These are phyloP conservation scores for Myrmophylax atrothorax DNA, from an alignment of 2,113 vertebrate genomes.

Conservation along the genomic window DNA sequence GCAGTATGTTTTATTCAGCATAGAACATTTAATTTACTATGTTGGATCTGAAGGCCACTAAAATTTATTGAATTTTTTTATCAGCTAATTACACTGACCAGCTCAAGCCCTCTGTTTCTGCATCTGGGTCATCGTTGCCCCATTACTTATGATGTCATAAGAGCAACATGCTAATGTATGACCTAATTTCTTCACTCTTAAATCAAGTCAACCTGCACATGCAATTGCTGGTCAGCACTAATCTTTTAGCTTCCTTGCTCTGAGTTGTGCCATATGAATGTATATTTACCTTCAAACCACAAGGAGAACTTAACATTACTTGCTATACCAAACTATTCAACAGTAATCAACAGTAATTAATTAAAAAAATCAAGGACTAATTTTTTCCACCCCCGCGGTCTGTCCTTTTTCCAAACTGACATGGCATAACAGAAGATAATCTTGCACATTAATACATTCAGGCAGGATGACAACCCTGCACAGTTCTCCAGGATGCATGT, in stretches of 20 bases:
- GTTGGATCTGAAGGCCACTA: not conserved
- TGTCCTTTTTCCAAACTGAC: not conserved
- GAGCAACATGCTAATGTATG: not conserved
- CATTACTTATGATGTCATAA: not conserved
- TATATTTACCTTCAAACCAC: not conserved
- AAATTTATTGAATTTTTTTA: not conserved
- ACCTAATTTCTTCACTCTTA: not conserved
- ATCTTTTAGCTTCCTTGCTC: not conserved
- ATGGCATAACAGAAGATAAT: not conserved
- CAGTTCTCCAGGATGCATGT: not conserved
- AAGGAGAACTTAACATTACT: not conserved
- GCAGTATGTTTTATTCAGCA: not conserved
- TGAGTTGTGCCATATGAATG: not conserved
- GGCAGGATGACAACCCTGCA: not conserved
- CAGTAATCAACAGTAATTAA: not conserved
- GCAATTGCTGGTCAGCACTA: not conserved
- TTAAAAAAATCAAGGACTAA: not conserved
- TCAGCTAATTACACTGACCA: not conserved
- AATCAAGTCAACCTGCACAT: not conserved
- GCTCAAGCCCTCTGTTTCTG: not conserved
- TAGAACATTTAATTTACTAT: not conserved
- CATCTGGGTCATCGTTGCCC: not conserved
- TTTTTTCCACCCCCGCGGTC: not conserved
- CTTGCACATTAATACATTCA: not conserved
- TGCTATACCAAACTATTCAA: not conserved